These are phyloP conservation scores for Dicentrarchus labrax DNA, from an alignment of 2,113 vertebrate genomes.

Conservation along the genomic window DNA sequence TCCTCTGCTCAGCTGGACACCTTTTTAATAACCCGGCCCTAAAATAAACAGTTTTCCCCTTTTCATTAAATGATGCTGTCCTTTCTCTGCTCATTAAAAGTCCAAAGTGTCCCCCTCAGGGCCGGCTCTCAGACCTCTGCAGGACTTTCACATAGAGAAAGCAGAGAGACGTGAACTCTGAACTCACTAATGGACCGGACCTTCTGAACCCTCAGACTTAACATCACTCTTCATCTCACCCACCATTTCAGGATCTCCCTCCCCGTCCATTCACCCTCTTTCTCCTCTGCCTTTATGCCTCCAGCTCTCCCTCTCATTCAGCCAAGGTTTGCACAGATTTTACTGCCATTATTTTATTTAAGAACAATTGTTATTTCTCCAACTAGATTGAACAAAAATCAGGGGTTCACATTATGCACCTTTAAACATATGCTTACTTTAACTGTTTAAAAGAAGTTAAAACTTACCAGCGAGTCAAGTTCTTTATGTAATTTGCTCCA, in stretches of 20 bases:
- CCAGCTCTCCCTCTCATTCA: not conserved
- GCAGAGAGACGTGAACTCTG: constrained; percentile 6
- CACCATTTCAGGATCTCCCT: not conserved
- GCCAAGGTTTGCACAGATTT: not conserved
- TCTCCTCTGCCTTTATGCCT: not conserved
- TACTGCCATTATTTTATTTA: no score
- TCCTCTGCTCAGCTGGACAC: constrained; percentile 9
- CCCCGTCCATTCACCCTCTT: not conserved
- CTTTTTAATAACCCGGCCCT: constrained; percentile 17
- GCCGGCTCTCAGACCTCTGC: constrained; percentile 25
- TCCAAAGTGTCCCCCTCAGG: constrained; percentile 21
- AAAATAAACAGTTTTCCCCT: constrained; percentile 4
- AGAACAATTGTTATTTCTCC: no score
- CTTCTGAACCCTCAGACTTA: constrained; percentile 10
- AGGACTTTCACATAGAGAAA: not conserved
- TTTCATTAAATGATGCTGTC: constrained; percentile 14
- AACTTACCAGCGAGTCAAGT: no score
- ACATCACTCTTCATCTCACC: not conserved
- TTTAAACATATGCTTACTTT: no score
- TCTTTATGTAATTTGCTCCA: no score
- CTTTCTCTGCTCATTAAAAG: constrained; percentile 50
- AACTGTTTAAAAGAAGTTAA: no score
- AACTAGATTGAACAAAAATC: no score
- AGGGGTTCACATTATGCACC: no score
- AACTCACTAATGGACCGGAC: constrained; percentile 12